These are phyloP conservation scores for Bellardia pandia DNA, from an alignment of 2,888 invertebrate species.

Conservation along the genomic window DNA sequence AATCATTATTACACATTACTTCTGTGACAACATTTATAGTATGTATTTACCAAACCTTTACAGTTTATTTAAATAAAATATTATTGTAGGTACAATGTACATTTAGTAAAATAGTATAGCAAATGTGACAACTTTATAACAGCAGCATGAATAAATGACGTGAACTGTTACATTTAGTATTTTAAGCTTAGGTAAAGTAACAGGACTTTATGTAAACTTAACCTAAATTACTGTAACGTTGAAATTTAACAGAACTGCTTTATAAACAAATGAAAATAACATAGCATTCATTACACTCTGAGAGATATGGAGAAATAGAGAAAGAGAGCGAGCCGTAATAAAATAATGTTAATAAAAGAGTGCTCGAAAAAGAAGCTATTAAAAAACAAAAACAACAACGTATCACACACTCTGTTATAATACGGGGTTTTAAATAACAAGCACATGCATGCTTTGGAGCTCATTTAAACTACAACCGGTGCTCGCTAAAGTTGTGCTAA, in stretches of 20 bases:
- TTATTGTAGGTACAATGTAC: no score
- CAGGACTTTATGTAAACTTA: slow-evolving; percentile 57
- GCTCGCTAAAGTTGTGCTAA: slow-evolving; percentile 71
- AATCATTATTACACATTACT: no score
- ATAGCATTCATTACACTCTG: neutral
- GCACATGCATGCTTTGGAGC: slow-evolving; percentile 68
- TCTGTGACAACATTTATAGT: no score
- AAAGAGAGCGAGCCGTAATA: neutral
- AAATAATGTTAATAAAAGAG: slow-evolving; percentile 15
- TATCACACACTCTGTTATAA: slow-evolving; percentile 47
- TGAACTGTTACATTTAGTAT: slow-evolving; percentile 39
- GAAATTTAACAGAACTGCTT: neutral
- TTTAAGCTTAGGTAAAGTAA: slow-evolving; percentile 25
- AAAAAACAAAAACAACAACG: slow-evolving; percentile 19
- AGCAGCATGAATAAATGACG: slow-evolving; percentile 58
- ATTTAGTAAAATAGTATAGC: slow-evolving; percentile 19
- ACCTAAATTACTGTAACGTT: slow-evolving; percentile 62
- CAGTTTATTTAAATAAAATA: no score
- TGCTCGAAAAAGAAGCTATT: neutral
- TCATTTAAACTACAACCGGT: slow-evolving; percentile 76
- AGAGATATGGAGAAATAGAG: slow-evolving; percentile 1
- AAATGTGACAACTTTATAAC: slow-evolving; percentile 46
- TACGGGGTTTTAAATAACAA: slow-evolving; percentile 70
- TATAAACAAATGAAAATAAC: neutral
- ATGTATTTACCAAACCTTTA: no score